Conservation (phyloP, 2,888 invertebrate genomes). For the Eristalinus sepulchralis region DNA sequence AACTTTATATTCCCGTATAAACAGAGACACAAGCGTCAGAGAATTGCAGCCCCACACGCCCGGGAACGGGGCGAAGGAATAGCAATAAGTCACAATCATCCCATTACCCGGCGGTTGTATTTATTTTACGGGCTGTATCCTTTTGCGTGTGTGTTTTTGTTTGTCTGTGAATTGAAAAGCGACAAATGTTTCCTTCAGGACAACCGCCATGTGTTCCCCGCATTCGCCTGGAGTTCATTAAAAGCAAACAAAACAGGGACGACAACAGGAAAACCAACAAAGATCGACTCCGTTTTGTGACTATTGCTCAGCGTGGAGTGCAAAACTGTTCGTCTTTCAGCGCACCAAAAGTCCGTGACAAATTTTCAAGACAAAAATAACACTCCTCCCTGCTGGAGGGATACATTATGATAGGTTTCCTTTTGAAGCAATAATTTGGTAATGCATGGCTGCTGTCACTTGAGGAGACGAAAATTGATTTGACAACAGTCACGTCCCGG, state of each 20-base stretch:
- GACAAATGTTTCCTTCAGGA: conserved; percentile 36
- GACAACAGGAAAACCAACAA: background rate
- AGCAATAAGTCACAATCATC: background rate
- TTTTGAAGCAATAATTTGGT: background rate
- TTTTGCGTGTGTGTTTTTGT: conserved; percentile 5
- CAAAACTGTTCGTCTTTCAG: background rate
- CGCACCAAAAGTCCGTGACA: background rate
- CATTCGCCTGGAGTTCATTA: conserved; percentile 47
- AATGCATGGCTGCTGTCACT: background rate
- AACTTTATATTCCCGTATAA: background rate
- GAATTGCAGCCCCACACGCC: background rate
- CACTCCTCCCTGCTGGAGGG: background rate
- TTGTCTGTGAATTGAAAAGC: background rate
- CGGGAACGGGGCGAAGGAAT: too few species aligned
- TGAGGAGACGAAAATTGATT: background rate
- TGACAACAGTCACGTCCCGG: background rate
- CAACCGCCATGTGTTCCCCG: conserved; percentile 39
- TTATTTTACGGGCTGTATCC: conserved; percentile 11
- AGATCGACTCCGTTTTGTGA: too few species aligned
- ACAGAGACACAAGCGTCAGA: background rate
- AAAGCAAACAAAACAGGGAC: conserved; percentile 36
- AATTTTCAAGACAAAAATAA: background rate
- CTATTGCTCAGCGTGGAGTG: background rate
- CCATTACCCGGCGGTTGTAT: background rate
- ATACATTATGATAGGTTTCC: background rate